phyloP scores from a whole-genome alignment of 2,888 invertebrate genomes.

The Melitaea athalia region DNA sequence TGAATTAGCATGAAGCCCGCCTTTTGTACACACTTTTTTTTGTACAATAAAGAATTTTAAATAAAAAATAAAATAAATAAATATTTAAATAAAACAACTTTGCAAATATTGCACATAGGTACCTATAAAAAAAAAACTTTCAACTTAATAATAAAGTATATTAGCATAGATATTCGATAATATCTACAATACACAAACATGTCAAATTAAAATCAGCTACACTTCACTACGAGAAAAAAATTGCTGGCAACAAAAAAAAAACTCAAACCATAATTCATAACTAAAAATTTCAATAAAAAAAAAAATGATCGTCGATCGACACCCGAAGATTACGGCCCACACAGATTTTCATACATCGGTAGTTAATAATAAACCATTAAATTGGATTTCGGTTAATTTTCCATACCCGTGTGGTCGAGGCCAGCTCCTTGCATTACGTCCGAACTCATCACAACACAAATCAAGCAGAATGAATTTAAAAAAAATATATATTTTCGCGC shows the following conservation, averaged over 20 bases:
- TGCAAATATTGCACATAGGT: too few relatives aligned
- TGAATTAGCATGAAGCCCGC: too few relatives aligned
- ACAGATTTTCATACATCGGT: slow-evolving; percentile 49
- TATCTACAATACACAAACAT: not conserved
- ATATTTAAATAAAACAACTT: too few relatives aligned
- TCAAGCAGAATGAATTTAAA: slow-evolving; percentile 54
- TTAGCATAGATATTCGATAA: not conserved
- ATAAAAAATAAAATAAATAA: too few relatives aligned
- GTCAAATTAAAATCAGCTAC: not conserved
- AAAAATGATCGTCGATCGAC: slow-evolving; percentile 27
- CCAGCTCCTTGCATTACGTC: slow-evolving; percentile 70
- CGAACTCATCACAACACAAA: slow-evolving; percentile 61
- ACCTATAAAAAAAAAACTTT: too few relatives aligned
- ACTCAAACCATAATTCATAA: not conserved
- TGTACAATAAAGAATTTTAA: too few relatives aligned
- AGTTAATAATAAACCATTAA: slow-evolving; percentile 62
- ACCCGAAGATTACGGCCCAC: slow-evolving; percentile 36
- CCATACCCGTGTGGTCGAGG: slow-evolving; percentile 60
- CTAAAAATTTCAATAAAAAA: slow-evolving; percentile 9
- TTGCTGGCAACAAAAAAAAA: slow-evolving; percentile 8
- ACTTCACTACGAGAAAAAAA: not conserved
- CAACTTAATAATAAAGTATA: not conserved
- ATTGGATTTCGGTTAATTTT: slow-evolving; percentile 67
- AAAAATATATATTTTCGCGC: slow-evolving; percentile 27
- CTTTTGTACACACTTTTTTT: too few relatives aligned